Evolutionary conservation across 2,888 invertebrate species (phyloP).

Genomic region (Marasmarcha lunaedactyla): DNA sequence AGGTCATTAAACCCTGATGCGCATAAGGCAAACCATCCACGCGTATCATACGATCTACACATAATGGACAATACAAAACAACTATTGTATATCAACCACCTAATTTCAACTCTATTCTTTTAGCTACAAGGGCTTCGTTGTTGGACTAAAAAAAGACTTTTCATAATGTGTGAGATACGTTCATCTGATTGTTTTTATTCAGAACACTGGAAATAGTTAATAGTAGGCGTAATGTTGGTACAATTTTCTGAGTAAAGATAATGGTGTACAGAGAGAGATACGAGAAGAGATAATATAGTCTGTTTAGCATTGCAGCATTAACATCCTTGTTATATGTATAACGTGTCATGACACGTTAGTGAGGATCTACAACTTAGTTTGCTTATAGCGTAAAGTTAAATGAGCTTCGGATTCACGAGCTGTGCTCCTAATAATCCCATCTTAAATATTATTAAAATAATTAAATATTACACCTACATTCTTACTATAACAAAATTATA

Average conservation of each 20-base stretch:
- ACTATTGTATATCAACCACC: conserved; percentile 12
- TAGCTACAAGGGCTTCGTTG: conserved; percentile 7
- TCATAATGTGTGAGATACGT: background rate
- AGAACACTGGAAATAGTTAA: conserved; percentile 57
- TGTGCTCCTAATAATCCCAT: too few species aligned
- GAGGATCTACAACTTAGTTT: too few species aligned
- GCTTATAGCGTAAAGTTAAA: too few species aligned
- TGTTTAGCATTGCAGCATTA: too few species aligned
- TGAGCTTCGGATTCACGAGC: too few species aligned
- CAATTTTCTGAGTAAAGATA: conserved; percentile 8
- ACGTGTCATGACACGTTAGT: too few species aligned
- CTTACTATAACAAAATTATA: too few species aligned
- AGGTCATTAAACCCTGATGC: conserved; percentile 24
- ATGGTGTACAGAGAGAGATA: too few species aligned
- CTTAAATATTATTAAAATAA: too few species aligned
- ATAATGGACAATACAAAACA: conserved; percentile 6
- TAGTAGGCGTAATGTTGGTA: conserved; percentile 22
- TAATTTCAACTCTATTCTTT: conserved; percentile 18
- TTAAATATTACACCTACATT: too few species aligned
- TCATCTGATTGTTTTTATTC: conserved; percentile 58
- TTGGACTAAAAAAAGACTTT: background rate
- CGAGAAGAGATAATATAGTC: too few species aligned
- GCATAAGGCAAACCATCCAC: conserved; percentile 25
- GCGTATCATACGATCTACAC: conserved; percentile 43
- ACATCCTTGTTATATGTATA: too few species aligned